Conservation (phyloP, 2,888 invertebrate species). For the Drosophila siamana region DNA sequence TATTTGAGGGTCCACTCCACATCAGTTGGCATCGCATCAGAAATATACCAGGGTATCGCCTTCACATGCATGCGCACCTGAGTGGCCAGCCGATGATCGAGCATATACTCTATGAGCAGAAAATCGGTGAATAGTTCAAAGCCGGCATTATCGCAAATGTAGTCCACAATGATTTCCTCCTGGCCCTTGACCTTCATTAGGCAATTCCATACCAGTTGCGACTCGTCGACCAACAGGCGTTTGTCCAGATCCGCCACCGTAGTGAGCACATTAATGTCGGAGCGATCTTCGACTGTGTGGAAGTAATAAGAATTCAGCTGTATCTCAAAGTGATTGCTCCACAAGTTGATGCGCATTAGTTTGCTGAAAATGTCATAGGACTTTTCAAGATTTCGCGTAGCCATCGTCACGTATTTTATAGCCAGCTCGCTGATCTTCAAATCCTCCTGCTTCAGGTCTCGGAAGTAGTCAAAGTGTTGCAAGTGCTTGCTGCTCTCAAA, state of each 20-base stretch:
- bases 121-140: constrained; percentile 97
- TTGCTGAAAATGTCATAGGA: constrained; percentile 51
- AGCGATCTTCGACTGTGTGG: not conserved
- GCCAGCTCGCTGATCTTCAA: constrained; percentile 84
- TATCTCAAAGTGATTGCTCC: constrained; percentile 91
- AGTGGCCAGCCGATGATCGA: constrained; percentile 87
- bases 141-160: constrained; percentile 96
- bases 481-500: constrained; percentile 88
- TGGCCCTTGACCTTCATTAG: constrained; percentile 56
- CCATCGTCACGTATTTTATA: constrained; percentile 55
- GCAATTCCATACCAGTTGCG: constrained; percentile 87
- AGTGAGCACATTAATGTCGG: constrained; percentile 41
- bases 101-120: constrained; percentile 92
- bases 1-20: constrained; percentile 89
- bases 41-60: constrained; percentile 97
- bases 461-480: constrained; percentile 91
- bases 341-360: constrained; percentile 90
- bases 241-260: constrained; percentile 86
- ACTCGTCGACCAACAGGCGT: constrained; percentile 88
- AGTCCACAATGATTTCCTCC: constrained; percentile 87
- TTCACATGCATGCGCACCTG: constrained; percentile 94
- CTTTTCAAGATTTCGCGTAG: constrained; percentile 40
- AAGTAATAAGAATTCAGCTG: constrained; percentile 49
- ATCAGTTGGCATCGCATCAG: constrained; percentile 92
- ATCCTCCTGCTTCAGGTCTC: constrained; percentile 89